Conservation (phyloP, 2,888 invertebrate genomes). For the Sipunculus nudus region DNA sequence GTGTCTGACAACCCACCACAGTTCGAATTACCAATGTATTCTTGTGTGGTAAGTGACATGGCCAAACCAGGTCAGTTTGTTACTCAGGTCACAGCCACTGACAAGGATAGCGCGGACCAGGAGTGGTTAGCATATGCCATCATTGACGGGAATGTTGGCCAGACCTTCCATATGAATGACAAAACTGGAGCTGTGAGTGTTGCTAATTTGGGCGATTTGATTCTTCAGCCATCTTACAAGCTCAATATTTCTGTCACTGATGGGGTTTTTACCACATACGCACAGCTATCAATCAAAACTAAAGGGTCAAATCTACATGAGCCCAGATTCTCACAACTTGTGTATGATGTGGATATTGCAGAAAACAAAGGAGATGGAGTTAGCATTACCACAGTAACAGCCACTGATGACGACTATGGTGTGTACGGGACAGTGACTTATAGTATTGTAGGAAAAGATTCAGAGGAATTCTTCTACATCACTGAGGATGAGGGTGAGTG, state of each 20-base stretch:
- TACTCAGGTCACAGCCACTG: slow-evolving; percentile 86
- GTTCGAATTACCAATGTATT: slow-evolving; percentile 80
- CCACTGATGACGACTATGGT: slow-evolving; percentile 81
- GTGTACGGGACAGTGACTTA: slow-evolving; percentile 75
- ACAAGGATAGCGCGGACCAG: slow-evolving; percentile 84
- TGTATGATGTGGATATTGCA: slow-evolving; percentile 79
- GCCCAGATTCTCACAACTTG: slow-evolving; percentile 80
- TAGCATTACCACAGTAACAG: slow-evolving; percentile 79
- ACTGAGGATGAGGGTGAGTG: slow-evolving; percentile 68
- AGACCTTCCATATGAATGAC: slow-evolving; percentile 60
- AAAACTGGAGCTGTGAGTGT: slow-evolving; percentile 74
- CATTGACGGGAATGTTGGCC: slow-evolving; percentile 78
- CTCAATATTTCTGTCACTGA: slow-evolving; percentile 95
- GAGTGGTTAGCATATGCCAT: slow-evolving; percentile 81
- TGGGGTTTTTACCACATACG: slow-evolving; percentile 91
- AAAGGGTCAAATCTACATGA: slow-evolving; percentile 75
- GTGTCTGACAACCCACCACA: slow-evolving; percentile 91
- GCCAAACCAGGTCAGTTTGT: slow-evolving; percentile 71
- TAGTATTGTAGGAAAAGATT: slow-evolving; percentile 60
- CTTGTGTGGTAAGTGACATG: no score
- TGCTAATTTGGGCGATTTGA: slow-evolving; percentile 79
- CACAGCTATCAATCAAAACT: slow-evolving; percentile 67
- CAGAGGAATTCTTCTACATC: slow-evolving; percentile 64
- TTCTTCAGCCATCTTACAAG: slow-evolving; percentile 74
- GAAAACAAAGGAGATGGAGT: slow-evolving; percentile 85